Evolutionary conservation across 1,140 invertebrate genomes (phyloP), one percentile per base, ranked within the genome.

Genomic region (Aporrectodea caliginosa): DNA sequence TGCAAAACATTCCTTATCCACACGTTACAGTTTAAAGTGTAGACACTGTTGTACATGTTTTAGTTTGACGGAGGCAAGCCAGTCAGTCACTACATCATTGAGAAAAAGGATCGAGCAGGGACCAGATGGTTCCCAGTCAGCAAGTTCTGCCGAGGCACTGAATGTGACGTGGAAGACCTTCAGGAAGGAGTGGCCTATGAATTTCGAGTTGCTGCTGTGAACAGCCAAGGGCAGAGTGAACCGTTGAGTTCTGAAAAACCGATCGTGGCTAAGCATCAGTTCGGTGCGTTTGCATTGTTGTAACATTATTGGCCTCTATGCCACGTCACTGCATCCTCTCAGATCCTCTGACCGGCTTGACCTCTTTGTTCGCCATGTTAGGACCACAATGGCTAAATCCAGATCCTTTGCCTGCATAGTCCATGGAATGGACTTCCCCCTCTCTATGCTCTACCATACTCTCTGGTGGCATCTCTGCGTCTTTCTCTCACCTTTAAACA

Each of bases 81-180:
- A 12, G 93, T 99, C 82, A 97, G 95, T 30, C 99, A 99, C 88
- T 99, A 99, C 87, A 92, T 98, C 73, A 93, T 99, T 2, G 98
- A 99, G 87, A 97, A 95, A 89, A 95, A 97, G 72, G 98, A 99
- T 89, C 91, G 92, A 16, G 95, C 94, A 33, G 97, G 94, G 31
- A 97, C 97, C 58, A 88, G 89, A 75, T 99, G 97, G 98, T 91
- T 93, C 14, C 96, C 96, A 87, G 91, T 96, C 6, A 96, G 94
- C 84, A 97, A 95, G 82, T 99, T 98, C 88, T 95, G 95, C 0
- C 92, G 97, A 77, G 93, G 92, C 83, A 95, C 94, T 68, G 93
- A 94, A 83, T 98, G 97, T 86, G 95, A 98, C 84, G 95, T 98
- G 1, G 94, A 97, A 91, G 95, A 96, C n/a, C 89, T 99, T 73